Conservation (phyloP, 2,113 vertebrate genomes). For the Excalfactoria chinensis region DNA sequence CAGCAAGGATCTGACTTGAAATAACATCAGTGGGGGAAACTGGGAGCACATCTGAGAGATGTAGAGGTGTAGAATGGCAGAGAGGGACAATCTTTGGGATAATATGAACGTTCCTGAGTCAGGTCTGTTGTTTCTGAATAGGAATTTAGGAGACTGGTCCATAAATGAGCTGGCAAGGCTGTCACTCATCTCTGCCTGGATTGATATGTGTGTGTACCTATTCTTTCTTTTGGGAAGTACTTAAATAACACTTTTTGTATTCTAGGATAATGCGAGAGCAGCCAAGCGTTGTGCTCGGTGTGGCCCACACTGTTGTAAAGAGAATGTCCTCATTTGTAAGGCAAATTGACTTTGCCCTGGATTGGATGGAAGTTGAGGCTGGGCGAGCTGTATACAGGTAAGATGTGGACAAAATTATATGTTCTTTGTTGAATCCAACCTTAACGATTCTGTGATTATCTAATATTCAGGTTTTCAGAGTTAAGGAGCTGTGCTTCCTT, state of each 20-base stretch:
- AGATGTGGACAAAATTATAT: neutral
- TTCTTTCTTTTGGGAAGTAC: neutral
- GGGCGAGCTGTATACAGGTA: slow-evolving; percentile 94
- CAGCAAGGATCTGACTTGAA: neutral
- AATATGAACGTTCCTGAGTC: neutral
- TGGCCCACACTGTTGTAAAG: slow-evolving; percentile 91
- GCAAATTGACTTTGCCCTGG: slow-evolving; percentile 94
- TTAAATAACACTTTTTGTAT: fast-evolving
- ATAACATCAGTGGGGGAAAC: neutral
- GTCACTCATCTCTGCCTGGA: neutral
- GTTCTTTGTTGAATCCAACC: neutral
- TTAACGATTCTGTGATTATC: no score
- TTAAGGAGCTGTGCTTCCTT: neutral
- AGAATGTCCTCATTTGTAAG: slow-evolving; percentile 92
- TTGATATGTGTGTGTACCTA: neutral
- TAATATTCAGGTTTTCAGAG: neutral
- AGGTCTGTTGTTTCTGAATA: neutral
- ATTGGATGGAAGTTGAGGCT: slow-evolving; percentile 97
- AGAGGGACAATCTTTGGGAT: neutral
- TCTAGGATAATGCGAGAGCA: slow-evolving; percentile 92
- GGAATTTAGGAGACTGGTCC: neutral
- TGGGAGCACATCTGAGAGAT: neutral
- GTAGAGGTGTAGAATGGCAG: neutral
- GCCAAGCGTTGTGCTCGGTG: slow-evolving; percentile 86
- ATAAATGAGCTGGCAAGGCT: neutral